Evolutionary conservation across 2,888 invertebrate species (phyloP), one percentile per base, ranked within the genome.

Genomic region (Drosophila borborema): DNA sequence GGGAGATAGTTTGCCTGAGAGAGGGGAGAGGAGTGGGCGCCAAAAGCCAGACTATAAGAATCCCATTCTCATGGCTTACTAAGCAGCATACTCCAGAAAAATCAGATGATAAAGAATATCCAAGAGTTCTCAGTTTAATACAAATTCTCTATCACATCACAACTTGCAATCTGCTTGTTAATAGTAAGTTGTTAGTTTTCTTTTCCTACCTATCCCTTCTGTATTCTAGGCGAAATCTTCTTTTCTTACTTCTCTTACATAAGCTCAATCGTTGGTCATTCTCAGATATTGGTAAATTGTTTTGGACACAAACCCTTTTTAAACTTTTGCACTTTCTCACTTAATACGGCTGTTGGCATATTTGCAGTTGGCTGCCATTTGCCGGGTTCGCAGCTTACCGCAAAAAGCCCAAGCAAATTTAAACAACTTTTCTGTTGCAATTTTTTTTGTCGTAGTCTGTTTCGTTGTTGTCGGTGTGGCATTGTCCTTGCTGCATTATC

Each of bases 291-390:
- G 55, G 55, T 51, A 51, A 38, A 51, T 62, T 46, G 53, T 41
- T 58, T 55, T 41, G 20, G 14, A 28, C 46, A 28, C n/a, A 28
- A 59, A 45, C 55, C 64, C 60, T 49, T 74, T 73, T 76, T 51
- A 60, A 79, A 58, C 66, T 70, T 64, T 81, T 64, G 14, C 65
- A 67, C 61, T 60, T 74, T 65, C 55, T 64, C 79, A 64, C 63
- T 73, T 79, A 84, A 72, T 84, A 68, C 76, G 75, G 73, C 72
- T 80, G 70, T 74, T 74, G 60, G 74, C 88, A 85, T 85, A 84
- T 87, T 85, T 82, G 77, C 80, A 60, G 64, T 72, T 62, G 55
- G 61, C 72, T 74, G 64, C 51, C 71, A 74, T 72, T 75, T 56
- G 77, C 66, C 56, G 54, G 46, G 63, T 59, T 77, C 59, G 58